Base-by-base conservation (phyloP, 2,888 invertebrate genomes). In the Cantharis rustica region DNA sequence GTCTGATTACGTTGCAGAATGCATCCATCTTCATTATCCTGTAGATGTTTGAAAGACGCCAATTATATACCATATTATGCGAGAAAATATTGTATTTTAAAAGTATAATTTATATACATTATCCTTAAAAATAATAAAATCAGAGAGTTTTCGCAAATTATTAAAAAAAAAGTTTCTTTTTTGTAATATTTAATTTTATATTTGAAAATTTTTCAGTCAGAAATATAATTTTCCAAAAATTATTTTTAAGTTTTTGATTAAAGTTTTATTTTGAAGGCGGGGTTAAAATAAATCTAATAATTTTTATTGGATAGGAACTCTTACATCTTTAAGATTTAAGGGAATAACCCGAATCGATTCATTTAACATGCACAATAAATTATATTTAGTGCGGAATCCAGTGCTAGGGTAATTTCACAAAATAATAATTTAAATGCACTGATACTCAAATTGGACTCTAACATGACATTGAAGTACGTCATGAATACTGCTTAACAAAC, bases 1-100 rank as follows among this genome's bases (percentile, higher is more conserved):
- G 79, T 79, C 79, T 82, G 82, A 83, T 83, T 82, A 82, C 81
- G 80, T 79, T 82, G 84, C 84, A 83, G 82, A 83, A 82, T 84
- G 82, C 86, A 86, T 86, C 84, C 82, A 85, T 86, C 86, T 86
- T 86, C 85, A 86, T 86, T 86, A 86, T 79, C 73, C 76, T 76
- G 81, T 81, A 77, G 80, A 79, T 83, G 81, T 81, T 83, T 84
- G 84, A 84, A 84, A 84, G 82, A 82, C 82, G 82, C 82, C 84
- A 82, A 83, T 84, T 84, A 84, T 81, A 80, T n/a, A n/a, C n/a
- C n/a, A n/a, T 78, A 78, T 75, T 47, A 47, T 47, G 47, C 47
- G 47, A 47, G n/a, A 2, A 47, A 47, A 47, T 47, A 47, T 47
- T n/a, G n/a, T 73, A 68, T 73, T 71, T 74, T 62, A 61, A 73